Percentiles rank a stretch among this genome's conserved stretches.
These are phyloP conservation scores for Ochotona curzoniae DNA, from an alignment of 2,113 vertebrate species.

Conservation along the genomic window DNA sequence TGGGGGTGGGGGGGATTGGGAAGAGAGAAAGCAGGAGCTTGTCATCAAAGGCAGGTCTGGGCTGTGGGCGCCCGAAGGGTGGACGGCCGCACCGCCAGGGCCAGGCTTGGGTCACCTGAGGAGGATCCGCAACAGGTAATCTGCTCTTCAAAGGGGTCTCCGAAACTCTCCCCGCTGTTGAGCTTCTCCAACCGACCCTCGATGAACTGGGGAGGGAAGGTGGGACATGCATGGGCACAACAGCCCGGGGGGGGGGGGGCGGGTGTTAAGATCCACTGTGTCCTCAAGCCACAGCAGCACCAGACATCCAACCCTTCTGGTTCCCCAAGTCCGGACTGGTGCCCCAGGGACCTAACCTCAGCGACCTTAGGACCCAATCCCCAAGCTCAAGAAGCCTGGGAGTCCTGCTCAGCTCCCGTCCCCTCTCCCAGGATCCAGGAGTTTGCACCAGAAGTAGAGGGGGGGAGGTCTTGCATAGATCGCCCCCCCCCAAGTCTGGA, in stretches of 20 bases:
- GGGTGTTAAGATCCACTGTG: background rate
- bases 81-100: accelerated
- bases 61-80: background rate
- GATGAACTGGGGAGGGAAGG: constrained; percentile 87
- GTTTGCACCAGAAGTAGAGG: no score
- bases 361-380: background rate
- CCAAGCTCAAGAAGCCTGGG: background rate
- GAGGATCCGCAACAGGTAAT: constrained; percentile 84
- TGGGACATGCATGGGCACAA: no score
- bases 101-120: constrained; percentile 83
- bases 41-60: background rate
- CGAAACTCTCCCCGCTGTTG: constrained; percentile 88
- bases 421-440: no score
- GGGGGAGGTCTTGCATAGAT: background rate
- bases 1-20: constrained; percentile 60
- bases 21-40: background rate
- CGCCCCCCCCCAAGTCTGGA: background rate
- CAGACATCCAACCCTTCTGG: no score
- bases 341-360: background rate
- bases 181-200: constrained; percentile 90
- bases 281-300: background rate
- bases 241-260: no score
- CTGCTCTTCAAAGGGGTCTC: constrained; percentile 93
- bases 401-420: no score
- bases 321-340: background rate